Evolutionary conservation across 2,888 invertebrate species (phyloP), one percentile per base, ranked within the genome.

Genomic region (Chirona hameri): DNA sequence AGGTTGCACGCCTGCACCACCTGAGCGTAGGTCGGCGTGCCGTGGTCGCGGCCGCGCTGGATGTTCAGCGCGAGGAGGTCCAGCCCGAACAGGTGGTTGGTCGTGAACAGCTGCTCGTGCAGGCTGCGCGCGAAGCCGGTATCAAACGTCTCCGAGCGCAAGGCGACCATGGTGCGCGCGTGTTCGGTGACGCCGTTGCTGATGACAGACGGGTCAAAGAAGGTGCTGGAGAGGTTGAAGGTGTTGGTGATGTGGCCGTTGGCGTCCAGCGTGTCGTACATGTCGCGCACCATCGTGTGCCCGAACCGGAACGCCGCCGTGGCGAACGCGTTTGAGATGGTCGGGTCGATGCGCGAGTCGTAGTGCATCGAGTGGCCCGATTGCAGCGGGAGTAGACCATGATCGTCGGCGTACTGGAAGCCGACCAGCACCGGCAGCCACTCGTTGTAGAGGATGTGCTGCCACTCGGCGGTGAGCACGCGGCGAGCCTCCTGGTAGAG

Each of bases 381-480:
- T 7, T 55, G 80, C 27, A 52, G 52, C 4, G 80, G 80, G 12
- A 80, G 48, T 0, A 80, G 52, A 10, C 52, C 80, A 9, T 52
- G 52, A 5, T n/a, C 52, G 5, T 55, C 52, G 27, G 52, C 52
- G 29, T 18, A 80, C 81, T 87, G 88, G 86, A 89, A 90, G 48
- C 89, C 90, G 15, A 91, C 87, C 69, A 90, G 87, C 65, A 90
- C 88, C 1, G 91, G 90, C 39, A 91, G 87, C 86, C 89, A 91
- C 86, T 91, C 91, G 82, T 88, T 89, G 87, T 90, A 90, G 29
- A 90, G 89, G 82, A 91, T 89, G 86, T 90, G 90, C 86, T 91
- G 90, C 84, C 90, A 87, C 86, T 90, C 88, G 15, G 90, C 90
- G 3, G 89, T 87, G 21, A 90, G 88, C 81, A 91, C 88, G 82